These are phyloP conservation scores for Pygocentrus nattereri DNA, from an alignment of 2,797 vertebrate species.

Conservation along the genomic window DNA sequence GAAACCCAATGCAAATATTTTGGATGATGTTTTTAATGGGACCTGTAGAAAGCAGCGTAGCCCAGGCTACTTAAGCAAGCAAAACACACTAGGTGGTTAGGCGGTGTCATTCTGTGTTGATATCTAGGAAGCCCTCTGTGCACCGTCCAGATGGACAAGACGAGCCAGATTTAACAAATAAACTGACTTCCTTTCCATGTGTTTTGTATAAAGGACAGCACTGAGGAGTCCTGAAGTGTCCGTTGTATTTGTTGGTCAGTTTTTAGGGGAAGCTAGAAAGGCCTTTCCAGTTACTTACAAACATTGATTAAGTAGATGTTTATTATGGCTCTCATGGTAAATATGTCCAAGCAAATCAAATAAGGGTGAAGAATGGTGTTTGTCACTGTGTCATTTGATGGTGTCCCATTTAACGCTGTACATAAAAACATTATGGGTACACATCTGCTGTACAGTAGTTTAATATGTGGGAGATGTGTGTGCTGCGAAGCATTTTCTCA, in stretches of 20 bases:
- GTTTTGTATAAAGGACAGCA: not conserved
- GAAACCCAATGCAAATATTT: constrained; percentile 73
- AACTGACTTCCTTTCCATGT: constrained; percentile 6
- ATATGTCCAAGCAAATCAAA: not conserved
- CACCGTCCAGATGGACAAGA: constrained; percentile 31
- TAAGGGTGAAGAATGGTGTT: not conserved
- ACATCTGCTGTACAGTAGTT: not conserved
- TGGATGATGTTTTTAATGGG: constrained; percentile 69
- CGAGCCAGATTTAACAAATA: constrained; percentile 30
- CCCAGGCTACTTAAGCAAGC: constrained; percentile 28
- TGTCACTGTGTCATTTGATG: not conserved
- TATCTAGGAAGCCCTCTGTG: constrained; percentile 19
- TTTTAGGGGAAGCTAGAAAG: constrained; percentile 22
- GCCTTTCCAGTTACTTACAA: not conserved
- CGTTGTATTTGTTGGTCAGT: constrained; percentile 21
- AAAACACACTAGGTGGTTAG: constrained; percentile 31
- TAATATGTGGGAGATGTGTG: not conserved
- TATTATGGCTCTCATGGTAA: not conserved
- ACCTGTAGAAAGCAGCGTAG: constrained; percentile 37
- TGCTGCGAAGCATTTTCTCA: not conserved
- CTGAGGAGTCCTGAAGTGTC: not conserved
- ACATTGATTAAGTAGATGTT: constrained; percentile 8
- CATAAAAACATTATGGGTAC: not conserved
- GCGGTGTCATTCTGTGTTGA: constrained; percentile 49
- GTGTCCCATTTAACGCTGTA: not conserved